Evolutionary conservation across 2,113 vertebrate genomes (phyloP).

Genomic region (Callipepla squamata): DNA sequence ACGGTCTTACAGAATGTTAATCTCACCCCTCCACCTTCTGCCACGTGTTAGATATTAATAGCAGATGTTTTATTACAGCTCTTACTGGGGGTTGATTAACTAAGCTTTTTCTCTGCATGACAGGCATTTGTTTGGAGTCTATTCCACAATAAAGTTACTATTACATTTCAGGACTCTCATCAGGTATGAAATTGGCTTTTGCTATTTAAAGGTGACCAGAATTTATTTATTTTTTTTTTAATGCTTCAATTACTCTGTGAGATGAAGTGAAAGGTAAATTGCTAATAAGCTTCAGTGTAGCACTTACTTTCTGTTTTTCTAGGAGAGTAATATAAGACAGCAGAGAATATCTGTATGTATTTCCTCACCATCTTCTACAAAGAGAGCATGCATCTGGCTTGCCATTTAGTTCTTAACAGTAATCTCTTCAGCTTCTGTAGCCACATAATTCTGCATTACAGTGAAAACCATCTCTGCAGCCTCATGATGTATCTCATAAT

Average conservation of each 20-base stretch:
- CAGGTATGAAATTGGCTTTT: background rate
- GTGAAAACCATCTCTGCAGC: background rate
- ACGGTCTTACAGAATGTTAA: background rate
- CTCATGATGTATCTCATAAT: background rate
- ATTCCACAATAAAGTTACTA: background rate
- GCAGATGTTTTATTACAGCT: background rate
- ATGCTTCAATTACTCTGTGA: background rate
- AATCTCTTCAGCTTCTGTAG: background rate
- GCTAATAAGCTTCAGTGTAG: background rate
- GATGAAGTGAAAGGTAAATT: background rate
- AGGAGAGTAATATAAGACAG: background rate
- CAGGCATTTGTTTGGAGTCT: background rate
- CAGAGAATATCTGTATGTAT: no score
- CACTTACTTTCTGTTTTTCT: background rate
- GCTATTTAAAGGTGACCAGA: background rate
- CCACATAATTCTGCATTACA: background rate
- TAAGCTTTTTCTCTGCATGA: background rate
- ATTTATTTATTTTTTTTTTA: background rate
- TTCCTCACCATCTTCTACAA: background rate
- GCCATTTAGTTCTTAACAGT: accelerated
- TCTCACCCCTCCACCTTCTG: background rate
- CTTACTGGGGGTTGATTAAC: background rate
- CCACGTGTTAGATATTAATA: background rate
- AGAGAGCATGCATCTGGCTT: background rate
- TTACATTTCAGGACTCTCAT: background rate